These are phyloP conservation scores for Acrocephalus kingi DNA, from an alignment of 2,113 vertebrate genomes.

Conservation along the genomic window DNA sequence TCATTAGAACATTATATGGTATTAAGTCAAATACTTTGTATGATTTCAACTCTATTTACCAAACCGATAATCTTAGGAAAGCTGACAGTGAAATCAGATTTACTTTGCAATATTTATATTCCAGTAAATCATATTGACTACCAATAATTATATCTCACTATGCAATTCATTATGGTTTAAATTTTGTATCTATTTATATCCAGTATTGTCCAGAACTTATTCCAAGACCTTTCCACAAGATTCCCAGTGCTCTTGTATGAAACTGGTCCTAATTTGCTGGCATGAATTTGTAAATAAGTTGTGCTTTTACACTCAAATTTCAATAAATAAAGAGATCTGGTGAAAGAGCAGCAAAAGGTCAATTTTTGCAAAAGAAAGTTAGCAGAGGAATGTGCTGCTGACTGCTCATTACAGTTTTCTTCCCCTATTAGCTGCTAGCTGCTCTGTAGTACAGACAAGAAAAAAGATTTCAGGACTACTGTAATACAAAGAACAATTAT, in stretches of 20 bases:
- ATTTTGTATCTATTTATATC: background rate
- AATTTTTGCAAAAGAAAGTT: background rate
- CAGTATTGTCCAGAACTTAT: background rate
- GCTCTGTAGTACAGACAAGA: background rate
- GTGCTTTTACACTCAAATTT: background rate
- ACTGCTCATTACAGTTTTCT: background rate
- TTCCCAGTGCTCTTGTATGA: background rate
- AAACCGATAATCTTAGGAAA: background rate
- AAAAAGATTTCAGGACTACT: background rate
- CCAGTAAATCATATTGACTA: background rate
- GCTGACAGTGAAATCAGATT: background rate
- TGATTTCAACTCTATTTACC: constrained; percentile 3
- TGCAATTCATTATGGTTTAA: background rate
- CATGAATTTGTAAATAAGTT: background rate
- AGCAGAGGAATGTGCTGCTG: background rate
- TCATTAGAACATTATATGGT: background rate
- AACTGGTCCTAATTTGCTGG: background rate
- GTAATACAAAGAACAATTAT: background rate
- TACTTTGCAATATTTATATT: background rate
- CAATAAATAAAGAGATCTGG: background rate
- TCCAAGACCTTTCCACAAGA: background rate
- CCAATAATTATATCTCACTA: background rate
- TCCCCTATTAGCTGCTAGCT: background rate
- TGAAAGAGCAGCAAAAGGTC: background rate
- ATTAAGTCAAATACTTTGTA: background rate